Base-by-base conservation (phyloP, 2,113 vertebrate genomes). In the Thinocorus orbignyianus region DNA sequence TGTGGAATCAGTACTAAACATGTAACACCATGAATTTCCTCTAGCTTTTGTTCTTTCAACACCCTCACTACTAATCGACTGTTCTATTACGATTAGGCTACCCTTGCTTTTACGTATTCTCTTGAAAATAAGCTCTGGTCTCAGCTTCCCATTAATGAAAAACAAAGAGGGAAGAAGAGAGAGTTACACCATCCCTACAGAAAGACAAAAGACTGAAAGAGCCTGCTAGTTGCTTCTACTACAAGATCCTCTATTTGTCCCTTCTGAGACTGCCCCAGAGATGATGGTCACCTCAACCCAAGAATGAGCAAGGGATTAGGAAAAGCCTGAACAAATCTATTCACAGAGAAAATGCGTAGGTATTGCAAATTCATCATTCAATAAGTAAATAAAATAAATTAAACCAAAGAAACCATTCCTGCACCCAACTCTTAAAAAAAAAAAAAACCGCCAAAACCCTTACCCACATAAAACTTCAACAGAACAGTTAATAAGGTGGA, bases 401-500 rank as follows among this genome's bases (percentile, higher is more conserved):
- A 72, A 86, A 77, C 3, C 7, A 6, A 26, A 77, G 5, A 81
- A 55, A 35, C 3, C 1, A 3, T 2, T 68, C 11, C 28, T 10
- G 7, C 3, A 11, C 11, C 28, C 33, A 82, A 48, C 25, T 81
- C 48, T 61, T 25, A 42, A 26, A 52, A 44, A 37, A 11, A 49
- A 31, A 17, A 2, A 24, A 86, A 2, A 16, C 23, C 10, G 18
- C 46, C 7, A 57, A 39, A 4, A 7, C 25, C 52, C 10, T 18
- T 17, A 46, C 4, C 5, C 22, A 68, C 2, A 10, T 5, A 49
- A 0, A 23, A 60, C 4, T 64, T 58, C 26, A 66, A 33, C 33
- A 39, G 30, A 57, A 30, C 17, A 39, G 8, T 52, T 89, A 61
- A 52, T 41, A 68, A 42, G 0, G 0, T 0, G 2, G 9, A 0